These are phyloP conservation scores for Ethmia dodecea DNA, from an alignment of 2,888 invertebrate species.

Conservation along the genomic window DNA sequence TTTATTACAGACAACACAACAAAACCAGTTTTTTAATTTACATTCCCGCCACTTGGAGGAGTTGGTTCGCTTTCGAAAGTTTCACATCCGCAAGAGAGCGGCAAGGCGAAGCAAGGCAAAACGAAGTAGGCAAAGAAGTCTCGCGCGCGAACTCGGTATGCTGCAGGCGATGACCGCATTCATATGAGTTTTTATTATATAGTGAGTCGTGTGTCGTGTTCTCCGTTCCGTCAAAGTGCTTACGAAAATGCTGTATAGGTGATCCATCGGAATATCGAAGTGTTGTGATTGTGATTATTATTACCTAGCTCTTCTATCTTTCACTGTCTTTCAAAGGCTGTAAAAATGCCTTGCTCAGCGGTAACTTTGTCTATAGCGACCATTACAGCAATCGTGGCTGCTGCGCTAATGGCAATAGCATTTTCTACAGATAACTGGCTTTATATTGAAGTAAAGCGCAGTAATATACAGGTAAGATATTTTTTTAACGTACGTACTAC, in stretches of 20 bases:
- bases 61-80: conserved; percentile 73
- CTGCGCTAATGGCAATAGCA: conserved; percentile 94
- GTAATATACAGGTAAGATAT: conserved; percentile 87
- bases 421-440: conserved; percentile 98
- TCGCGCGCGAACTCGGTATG: conserved; percentile 73
- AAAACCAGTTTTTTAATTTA: conserved; percentile 63
- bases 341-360: conserved; percentile 94
- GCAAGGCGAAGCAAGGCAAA: conserved; percentile 48
- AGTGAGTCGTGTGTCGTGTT: conserved; percentile 73
- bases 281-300: conserved; percentile 69
- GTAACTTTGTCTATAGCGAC: conserved; percentile 96
- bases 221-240: conserved; percentile 62
- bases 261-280: conserved; percentile 53
- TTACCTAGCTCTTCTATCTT: conserved; percentile 44
- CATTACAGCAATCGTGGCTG: conserved; percentile 96
- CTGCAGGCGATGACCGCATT: conserved; percentile 77
- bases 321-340: conserved; percentile 54
- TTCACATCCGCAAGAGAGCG: conserved; percentile 77
- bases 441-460: conserved; percentile 93
- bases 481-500: too few relatives aligned
- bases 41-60: conserved; percentile 74
- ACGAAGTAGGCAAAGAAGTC: conserved; percentile 68
- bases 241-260: conserved; percentile 74
- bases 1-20: conserved; percentile 36
- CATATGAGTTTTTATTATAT: conserved; percentile 66